These are phyloP conservation scores for Clupea harengus DNA, from an alignment of 2,113 vertebrate genomes.

Conservation along the genomic window DNA sequence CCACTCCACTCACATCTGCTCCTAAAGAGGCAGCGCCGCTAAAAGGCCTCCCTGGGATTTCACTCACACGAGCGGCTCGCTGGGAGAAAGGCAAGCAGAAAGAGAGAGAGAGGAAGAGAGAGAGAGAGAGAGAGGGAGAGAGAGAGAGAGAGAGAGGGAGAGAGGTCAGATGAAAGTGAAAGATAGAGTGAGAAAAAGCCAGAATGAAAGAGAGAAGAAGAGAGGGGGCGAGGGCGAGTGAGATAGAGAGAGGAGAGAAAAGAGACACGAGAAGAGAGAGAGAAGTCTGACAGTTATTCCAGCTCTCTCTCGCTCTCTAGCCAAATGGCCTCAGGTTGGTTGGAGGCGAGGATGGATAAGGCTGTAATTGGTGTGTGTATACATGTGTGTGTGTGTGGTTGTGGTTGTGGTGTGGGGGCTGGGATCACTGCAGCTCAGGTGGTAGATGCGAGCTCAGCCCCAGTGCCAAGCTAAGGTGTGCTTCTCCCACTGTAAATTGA, in stretches of 20 bases:
- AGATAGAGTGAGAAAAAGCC: neutral
- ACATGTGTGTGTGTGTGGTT: neutral
- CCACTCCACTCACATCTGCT: slow-evolving; percentile 3
- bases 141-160: neutral
- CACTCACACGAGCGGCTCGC: slow-evolving; percentile 32
- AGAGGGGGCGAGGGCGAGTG: neutral
- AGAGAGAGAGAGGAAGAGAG: neutral
- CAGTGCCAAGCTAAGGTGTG: neutral
- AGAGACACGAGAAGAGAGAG: neutral
- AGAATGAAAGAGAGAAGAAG: neutral
- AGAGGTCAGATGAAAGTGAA: neutral
- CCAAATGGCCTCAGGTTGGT: neutral
- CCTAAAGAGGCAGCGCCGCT: slow-evolving; percentile 37
- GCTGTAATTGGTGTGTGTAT: neutral
- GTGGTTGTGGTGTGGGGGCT: neutral
- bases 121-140: neutral
- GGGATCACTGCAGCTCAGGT: neutral
- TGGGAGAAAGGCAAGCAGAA: neutral
- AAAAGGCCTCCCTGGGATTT: slow-evolving; percentile 42
- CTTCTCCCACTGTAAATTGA: neutral
- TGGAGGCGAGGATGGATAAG: neutral
- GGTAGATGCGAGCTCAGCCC: neutral
- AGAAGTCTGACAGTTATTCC: neutral
- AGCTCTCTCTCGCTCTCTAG: neutral
- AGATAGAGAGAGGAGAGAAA: neutral